phyloP scores from a whole-genome alignment of 2,113 vertebrate species.

The Oncorhynchus kisutch region DNA sequence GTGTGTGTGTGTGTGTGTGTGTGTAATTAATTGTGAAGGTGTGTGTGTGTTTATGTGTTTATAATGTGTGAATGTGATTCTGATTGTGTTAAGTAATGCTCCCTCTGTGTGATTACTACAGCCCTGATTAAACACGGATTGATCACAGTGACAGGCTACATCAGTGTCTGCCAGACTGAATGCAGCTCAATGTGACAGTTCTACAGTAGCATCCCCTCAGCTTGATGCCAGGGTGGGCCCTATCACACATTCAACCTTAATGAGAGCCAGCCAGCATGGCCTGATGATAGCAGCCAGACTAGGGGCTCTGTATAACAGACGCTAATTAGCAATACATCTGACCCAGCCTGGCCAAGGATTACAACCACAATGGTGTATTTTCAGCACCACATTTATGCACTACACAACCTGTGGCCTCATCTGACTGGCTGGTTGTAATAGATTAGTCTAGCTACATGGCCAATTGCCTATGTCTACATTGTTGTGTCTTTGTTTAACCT shows the following conservation, averaged over 20 bases:
- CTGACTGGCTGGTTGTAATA: conserved; percentile 26
- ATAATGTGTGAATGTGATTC: background rate
- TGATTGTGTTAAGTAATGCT: background rate
- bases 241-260: conserved; percentile 43
- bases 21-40: background rate
- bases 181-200: conserved; percentile 29
- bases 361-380: conserved; percentile 36
- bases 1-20: background rate
- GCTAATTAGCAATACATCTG: conserved; percentile 53
- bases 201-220: conserved; percentile 1
- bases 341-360: conserved; percentile 31
- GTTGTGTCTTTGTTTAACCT: too few species aligned
- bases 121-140: conserved; percentile 55
- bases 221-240: conserved; percentile 25
- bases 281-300: conserved; percentile 39
- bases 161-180: conserved; percentile 44
- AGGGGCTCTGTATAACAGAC: conserved; percentile 45
- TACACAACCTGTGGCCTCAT: conserved; percentile 50
- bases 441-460: conserved; percentile 13
- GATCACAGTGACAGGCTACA: conserved; percentile 54
- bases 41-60: background rate
- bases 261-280: conserved; percentile 25
- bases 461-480: too few species aligned
- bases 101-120: conserved; percentile 33
- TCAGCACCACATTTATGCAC: conserved; percentile 45